phyloP scores from a whole-genome alignment of 2,888 invertebrate species.

The Acanthoscelides obtectus region DNA sequence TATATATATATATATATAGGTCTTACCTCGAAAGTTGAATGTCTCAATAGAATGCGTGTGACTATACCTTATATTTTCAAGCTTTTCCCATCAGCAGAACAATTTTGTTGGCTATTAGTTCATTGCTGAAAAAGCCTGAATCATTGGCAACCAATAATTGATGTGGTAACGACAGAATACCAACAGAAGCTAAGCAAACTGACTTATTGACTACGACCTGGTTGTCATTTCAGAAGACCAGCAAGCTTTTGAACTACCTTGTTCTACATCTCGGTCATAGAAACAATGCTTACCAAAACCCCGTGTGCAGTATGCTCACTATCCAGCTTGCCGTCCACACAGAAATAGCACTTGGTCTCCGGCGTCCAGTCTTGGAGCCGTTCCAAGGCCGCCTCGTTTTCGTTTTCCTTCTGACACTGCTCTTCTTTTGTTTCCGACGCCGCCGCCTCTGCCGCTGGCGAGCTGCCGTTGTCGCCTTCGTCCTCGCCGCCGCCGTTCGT shows the following conservation, averaged over 20 bases:
- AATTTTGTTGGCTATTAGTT: too few species aligned
- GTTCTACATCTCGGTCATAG: not conserved
- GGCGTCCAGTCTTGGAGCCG: constrained; percentile 69
- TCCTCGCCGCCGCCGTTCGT: constrained; percentile 9
- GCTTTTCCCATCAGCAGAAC: too few species aligned
- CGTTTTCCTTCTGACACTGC: constrained; percentile 29
- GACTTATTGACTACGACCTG: too few species aligned
- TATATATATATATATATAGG: too few species aligned
- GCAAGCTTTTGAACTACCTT: not conserved
- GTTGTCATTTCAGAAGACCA: too few species aligned
- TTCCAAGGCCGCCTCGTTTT: constrained; percentile 35
- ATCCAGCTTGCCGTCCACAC: constrained; percentile 69
- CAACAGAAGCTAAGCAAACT: too few species aligned
- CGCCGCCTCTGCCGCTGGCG: constrained; percentile 14
- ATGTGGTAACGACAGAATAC: too few species aligned
- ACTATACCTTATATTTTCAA: too few species aligned
- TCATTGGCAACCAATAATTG: too few species aligned
- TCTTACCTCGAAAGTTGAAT: too few species aligned
- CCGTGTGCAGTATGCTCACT: constrained; percentile 53
- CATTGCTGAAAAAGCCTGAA: too few species aligned
- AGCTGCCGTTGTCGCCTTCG: not conserved
- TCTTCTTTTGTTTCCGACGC: constrained; percentile 30
- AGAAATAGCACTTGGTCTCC: constrained; percentile 75
- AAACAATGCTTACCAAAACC: constrained; percentile 50
- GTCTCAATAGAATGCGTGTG: too few species aligned